Evolutionary conservation across 2,888 invertebrate species (phyloP).

Genomic region (Athalia circularis): DNA sequence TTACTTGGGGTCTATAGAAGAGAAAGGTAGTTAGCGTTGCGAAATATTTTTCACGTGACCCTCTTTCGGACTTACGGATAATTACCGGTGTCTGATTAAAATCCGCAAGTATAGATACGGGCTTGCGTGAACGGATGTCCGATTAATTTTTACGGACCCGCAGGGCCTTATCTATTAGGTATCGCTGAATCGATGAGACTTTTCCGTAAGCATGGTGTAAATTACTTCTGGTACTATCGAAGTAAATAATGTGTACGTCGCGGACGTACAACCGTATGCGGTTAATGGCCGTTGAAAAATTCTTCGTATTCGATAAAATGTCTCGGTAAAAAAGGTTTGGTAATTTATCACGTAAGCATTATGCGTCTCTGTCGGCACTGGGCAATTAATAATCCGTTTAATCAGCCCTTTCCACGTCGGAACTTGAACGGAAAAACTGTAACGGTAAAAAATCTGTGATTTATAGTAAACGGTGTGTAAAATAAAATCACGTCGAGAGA

Average conservation of each 20-base stretch:
- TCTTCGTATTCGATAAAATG: conserved; percentile 13
- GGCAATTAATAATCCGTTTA: conserved; percentile 70
- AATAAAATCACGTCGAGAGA: conserved; percentile 51
- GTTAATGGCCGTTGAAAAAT: background rate
- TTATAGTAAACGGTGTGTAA: conserved; percentile 60
- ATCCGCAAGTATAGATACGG: too few species aligned
- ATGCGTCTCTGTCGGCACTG: conserved; percentile 51
- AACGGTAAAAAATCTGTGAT: conserved; percentile 65
- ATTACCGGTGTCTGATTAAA: too few species aligned
- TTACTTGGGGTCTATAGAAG: too few species aligned
- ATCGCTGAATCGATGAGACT: too few species aligned
- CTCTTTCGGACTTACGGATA: too few species aligned
- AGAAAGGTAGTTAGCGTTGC: too few species aligned
- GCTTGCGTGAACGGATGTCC: too few species aligned
- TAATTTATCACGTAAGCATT: conserved; percentile 47
- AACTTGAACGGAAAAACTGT: conserved; percentile 56
- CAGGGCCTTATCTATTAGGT: too few species aligned
- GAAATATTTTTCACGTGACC: too few species aligned
- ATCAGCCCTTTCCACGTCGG: conserved; percentile 64
- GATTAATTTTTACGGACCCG: too few species aligned
- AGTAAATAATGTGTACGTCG: background rate
- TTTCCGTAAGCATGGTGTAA: too few species aligned
- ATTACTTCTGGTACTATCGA: too few species aligned
- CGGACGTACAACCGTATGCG: conserved; percentile 1
- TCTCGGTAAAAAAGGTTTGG: conserved; percentile 41